Evolutionary conservation across 1,140 invertebrate genomes (phyloP), one percentile per base, ranked within the genome.

Genomic region (Drosophila cardini): DNA sequence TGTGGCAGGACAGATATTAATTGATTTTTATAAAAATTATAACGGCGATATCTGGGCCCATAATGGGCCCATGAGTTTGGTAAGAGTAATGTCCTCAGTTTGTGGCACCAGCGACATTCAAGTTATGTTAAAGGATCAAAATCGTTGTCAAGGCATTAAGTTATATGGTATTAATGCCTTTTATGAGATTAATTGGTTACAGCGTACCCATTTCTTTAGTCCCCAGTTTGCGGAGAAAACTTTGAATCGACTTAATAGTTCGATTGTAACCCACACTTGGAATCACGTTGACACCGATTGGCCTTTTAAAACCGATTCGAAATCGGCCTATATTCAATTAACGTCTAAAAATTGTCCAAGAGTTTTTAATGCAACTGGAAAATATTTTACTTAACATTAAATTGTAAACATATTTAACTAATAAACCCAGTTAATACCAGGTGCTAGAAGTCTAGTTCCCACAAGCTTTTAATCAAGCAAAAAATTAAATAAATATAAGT

Each of bases 21-120:
- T 78, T 0, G 94, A 95, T 53, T 92, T 96, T 1, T 92, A 93
- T 36, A 72, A 80, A 2, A 94, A 95, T 77, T 96, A 95, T 72
- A 92, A 93, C 7, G 94, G 94, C 3, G 72, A 93, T 21, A 80
- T 94, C 64, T 97, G 95, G 95, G 95, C 95, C 1, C 92, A 95
- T 72, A 96, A 96, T 79, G 96, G 96, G 0, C 95, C 95, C 95
- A 2, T 94, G 94, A 0, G 94, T 96, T 94, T 97, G 5, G 96
- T 95, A 0, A 93, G 95, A 36, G 93, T 94, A 0, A 82, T 96
- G 4, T 92, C 94, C 69, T 92, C 93, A 56, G 79, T 94, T 8
- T 96, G 96, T 69, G 87, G 92, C 1, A 94, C 93, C 0, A 89
- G 93, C 45, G 91, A 94, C 5, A 91, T 93, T 0, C 85, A 85